These are phyloP conservation scores for Drosophila kuntzei DNA, from an alignment of 2,888 invertebrate species.

Conservation along the genomic window DNA sequence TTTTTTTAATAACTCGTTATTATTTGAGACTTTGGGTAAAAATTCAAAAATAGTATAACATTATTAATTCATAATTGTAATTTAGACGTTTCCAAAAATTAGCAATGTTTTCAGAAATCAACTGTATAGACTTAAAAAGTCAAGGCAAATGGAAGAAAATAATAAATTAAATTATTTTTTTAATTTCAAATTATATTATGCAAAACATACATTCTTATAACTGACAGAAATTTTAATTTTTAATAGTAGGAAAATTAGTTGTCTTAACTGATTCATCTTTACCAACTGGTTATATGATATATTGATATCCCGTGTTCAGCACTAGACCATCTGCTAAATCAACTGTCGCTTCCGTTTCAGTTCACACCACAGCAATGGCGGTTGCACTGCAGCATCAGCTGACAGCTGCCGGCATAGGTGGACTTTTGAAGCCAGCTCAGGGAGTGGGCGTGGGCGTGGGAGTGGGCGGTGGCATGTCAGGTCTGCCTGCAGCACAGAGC, in stretches of 20 bases:
- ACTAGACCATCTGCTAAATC: not conserved
- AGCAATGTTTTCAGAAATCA: too few species aligned
- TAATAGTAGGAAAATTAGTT: too few species aligned
- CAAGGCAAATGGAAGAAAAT: too few species aligned
- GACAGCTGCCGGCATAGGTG: constrained; percentile 82
- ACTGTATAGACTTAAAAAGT: too few species aligned
- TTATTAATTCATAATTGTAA: too few species aligned
- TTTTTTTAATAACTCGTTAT: too few species aligned
- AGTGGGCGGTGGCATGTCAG: constrained; percentile 80
- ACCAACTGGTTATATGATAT: not conserved
- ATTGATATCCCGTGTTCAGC: not conserved
- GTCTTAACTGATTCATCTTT: not conserved
- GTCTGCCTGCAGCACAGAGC: constrained; percentile 76
- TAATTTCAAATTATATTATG: too few species aligned
- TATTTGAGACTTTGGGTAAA: not conserved
- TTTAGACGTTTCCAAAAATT: too few species aligned
- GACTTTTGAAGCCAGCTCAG: constrained; percentile 83
- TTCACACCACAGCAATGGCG: constrained; percentile 84
- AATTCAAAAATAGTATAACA: not conserved
- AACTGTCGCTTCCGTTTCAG: constrained; percentile 52
- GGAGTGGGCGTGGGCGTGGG: constrained; percentile 83
- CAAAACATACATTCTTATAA: too few species aligned
- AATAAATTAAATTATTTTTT: too few species aligned
- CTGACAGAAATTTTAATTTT: too few species aligned
- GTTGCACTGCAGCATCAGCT: constrained; percentile 84